These are phyloP conservation scores for Zeugodacus cucurbitae DNA, from an alignment of 1,140 invertebrate genomes.

Conservation along the genomic window DNA sequence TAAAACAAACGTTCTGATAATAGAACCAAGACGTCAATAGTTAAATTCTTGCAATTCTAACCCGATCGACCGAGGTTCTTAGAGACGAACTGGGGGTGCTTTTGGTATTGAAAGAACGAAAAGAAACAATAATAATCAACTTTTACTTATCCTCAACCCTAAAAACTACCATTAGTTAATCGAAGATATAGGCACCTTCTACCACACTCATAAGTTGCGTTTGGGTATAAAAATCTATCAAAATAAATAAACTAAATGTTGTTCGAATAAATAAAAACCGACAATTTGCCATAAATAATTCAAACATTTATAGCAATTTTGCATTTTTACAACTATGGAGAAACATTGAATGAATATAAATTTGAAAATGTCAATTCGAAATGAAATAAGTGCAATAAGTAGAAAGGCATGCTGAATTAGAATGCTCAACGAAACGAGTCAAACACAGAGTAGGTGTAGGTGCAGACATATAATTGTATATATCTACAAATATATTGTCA, in stretches of 20 bases:
- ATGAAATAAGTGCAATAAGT: neutral
- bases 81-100: too few species aligned
- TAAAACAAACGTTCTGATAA: too few species aligned
- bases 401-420: neutral
- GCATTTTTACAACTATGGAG: neutral
- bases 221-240: neutral
- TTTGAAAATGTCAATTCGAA: neutral
- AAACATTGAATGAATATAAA: neutral
- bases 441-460: neutral
- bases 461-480: neutral
- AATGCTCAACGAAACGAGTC: neutral
- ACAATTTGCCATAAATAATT: slow-evolving; percentile 20
- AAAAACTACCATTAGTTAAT: too few species aligned
- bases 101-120: too few species aligned
- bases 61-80: too few species aligned
- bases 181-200: neutral
- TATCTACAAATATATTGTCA: neutral
- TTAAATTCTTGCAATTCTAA: too few species aligned
- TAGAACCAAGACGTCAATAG: too few species aligned
- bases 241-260: neutral
- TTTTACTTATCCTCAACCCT: too few species aligned
- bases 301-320: slow-evolving; percentile 1
- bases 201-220: neutral
- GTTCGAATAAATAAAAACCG: neutral
- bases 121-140: too few species aligned